Conservation (phyloP, 2,888 invertebrate species). For the Escarpia spicata region DNA sequence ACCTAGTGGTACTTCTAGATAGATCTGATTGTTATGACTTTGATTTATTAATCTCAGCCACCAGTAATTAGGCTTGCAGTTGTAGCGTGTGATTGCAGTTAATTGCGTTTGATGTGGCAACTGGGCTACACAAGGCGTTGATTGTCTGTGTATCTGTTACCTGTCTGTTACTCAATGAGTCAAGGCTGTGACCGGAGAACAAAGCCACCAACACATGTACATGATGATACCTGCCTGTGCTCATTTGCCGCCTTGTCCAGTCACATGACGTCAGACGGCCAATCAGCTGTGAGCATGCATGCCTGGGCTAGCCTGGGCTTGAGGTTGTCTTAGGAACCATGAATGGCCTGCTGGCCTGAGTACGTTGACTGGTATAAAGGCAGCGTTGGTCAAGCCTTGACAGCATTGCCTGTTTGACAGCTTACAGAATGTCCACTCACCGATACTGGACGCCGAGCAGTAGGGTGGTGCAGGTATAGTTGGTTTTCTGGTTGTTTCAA, state of each 20-base stretch:
- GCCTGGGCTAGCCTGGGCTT: neutral
- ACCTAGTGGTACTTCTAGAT: neutral
- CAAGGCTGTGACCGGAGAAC: neutral
- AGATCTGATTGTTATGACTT: neutral
- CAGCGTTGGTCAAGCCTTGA: neutral
- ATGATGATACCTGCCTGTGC: slow-evolving; percentile 12
- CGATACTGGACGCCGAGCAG: neutral
- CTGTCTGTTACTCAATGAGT: neutral
- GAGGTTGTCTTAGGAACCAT: slow-evolving; percentile 16
- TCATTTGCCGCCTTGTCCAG: slow-evolving; percentile 16
- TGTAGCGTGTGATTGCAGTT: neutral
- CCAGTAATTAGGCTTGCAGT: neutral
- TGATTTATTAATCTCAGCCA: neutral
- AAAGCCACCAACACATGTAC: neutral
- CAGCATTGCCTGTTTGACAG: neutral
- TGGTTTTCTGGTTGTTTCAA: neutral
- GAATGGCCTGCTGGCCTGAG: neutral
- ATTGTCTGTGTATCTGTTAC: neutral
- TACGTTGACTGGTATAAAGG: neutral
- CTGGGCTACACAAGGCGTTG: neutral
- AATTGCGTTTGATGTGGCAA: neutral
- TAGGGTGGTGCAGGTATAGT: slow-evolving; percentile 3
- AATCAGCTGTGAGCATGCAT: neutral
- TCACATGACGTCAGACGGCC: neutral
- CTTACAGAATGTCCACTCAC: neutral